Base-by-base conservation (phyloP, 2,797 vertebrate species). In the Pristis pectinata region DNA sequence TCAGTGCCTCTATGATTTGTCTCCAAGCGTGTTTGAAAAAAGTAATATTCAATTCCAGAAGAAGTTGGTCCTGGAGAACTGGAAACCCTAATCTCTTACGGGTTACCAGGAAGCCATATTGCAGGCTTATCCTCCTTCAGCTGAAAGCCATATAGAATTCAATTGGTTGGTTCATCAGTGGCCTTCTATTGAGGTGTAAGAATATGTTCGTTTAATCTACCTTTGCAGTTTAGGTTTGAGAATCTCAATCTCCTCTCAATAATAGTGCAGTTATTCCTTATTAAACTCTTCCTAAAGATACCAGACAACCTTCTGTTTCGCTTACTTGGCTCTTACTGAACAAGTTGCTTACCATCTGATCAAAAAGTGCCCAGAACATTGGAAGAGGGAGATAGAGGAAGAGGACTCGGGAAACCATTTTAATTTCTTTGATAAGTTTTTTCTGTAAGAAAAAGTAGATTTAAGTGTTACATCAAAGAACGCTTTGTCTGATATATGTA, bases 341-440 rank as follows among this genome's bases (percentile, higher is more conserved):
- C 2, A 77, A 56, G 70, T 19, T 53, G 82, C 44, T 94, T 97
- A 99, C 99, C 98, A 99, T 99, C 96, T 99, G 99, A 96, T 99
- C 99, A 95, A 99, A 98, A 95, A 99, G 98, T 95, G 99, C 99
- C 99, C 99, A 99, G 97, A 99, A 99, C 99, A 99, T 99, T 6
- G 99, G 99, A 95, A 99, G 96, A 0, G 99, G 99, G 95, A 99
- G 98, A 96, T 98, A 99, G 70, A 99, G 98, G 95, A 99, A 96
- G 95, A 99, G 96, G n/a, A 99, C 97, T 1, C 98, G 97, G 27
- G 98, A 97, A 95, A 99, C 97, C 97, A 99, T 98, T 96, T 99
- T 99, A 94, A 99, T 98, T 95, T 99, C 99, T 92, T 96, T 96
- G 95, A 99, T 98, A 95, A 98, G 97, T 44, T 97, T 96, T 95